Evolutionary conservation across 37 sponge, comb jelly and placozoan species (phyloP), one percentile per base, ranked within the genome.

Genomic region (Aphrocallistes beatrix): DNA sequence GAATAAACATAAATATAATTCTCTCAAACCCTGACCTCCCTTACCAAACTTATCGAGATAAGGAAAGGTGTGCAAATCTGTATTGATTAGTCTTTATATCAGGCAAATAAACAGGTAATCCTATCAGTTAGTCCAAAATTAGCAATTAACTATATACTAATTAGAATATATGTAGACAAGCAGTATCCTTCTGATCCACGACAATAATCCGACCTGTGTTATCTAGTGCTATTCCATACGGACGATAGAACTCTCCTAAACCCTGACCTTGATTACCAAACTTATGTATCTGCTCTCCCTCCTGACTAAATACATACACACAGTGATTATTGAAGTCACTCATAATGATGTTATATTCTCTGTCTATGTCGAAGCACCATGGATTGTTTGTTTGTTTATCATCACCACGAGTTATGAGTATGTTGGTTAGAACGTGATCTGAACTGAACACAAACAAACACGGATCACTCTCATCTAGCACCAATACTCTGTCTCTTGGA

Each of bases 401-500:
- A 60, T 60, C 3, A 21, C 75, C 75, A 6, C 75, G 75, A 32
- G 75, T 60, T 60, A 60, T 19, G 1, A 60, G 3, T 28, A 19
- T 3, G 75, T 60, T 60, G 75, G 34, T 60, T 60, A 60, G 21
- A 3, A 60, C 75, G 34, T 60, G 75, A 32, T 60, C 21, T 32
- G 75, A 60, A 30, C 28, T 60, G n/a, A 60, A 60, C 75, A 60
- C 75, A 32, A 60, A 60, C 75, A 60, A 25, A 28, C 75, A 60
- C 75, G 8, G 75, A 19, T 60, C 75, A 28, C 75, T 60, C 25
- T 60, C 75, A 60, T 60, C 75, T 28, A 60, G 34, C 21, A 60
- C 75, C 75, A 60, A 60, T 60, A 60, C 75, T 28, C 75, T 60
- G 34, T 60, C 75, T 60, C 75, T 3, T 60, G 75, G 10, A 60